These are phyloP conservation scores for Tokudaia tokunoshimensis DNA, from an alignment of 2,797 vertebrate species.

Conservation along the genomic window DNA sequence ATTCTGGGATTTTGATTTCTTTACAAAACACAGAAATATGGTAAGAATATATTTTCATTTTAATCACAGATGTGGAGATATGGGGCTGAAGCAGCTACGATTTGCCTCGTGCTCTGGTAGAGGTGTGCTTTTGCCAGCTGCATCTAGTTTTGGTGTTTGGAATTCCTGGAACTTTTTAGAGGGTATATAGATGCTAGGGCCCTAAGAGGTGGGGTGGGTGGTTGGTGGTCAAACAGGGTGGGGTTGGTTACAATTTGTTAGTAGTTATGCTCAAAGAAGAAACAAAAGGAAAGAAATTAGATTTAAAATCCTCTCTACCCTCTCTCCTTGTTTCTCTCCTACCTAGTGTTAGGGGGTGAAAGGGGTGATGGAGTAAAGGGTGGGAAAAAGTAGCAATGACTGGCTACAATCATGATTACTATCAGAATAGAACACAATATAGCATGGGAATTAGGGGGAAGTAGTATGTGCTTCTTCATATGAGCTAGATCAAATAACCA, in stretches of 20 bases:
- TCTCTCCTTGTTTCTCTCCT: neutral
- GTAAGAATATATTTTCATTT: neutral
- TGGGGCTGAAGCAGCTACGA: neutral
- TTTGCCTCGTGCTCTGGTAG: neutral
- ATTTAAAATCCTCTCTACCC: too few relatives aligned
- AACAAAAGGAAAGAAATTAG: neutral
- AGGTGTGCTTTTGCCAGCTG: neutral
- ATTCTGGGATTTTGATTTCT: neutral
- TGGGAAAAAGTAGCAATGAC: neutral
- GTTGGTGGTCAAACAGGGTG: neutral
- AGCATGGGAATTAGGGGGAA: accelerated
- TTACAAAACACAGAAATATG: neutral
- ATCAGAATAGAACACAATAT: neutral
- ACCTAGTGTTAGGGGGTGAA: neutral
- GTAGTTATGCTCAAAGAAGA: neutral
- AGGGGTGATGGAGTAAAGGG: neutral
- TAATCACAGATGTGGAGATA: neutral
- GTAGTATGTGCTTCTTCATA: neutral
- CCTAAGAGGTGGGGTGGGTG: neutral
- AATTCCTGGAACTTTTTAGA: neutral
- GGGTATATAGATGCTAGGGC: neutral
- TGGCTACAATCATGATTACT: neutral
- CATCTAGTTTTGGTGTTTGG: neutral
- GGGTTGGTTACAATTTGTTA: neutral
- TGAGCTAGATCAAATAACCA: neutral